These are phyloP conservation scores for Chrysomallon squamiferum DNA, from an alignment of 1,140 invertebrate species.

Conservation along the genomic window DNA sequence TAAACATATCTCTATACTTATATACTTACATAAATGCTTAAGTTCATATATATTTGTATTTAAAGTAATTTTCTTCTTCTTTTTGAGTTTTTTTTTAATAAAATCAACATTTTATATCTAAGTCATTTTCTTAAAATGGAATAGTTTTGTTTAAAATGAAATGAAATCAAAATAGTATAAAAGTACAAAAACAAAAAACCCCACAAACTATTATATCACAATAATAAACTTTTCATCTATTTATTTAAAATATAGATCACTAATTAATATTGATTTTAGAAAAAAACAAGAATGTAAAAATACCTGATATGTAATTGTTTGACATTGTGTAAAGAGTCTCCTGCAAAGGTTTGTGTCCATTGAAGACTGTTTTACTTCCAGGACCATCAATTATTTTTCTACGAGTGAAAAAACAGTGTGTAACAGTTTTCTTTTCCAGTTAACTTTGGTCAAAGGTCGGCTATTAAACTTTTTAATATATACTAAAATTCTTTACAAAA, in stretches of 20 bases:
- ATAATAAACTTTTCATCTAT: no score
- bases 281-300: not conserved
- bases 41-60: not conserved
- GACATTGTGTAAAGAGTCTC: conserved; percentile 30
- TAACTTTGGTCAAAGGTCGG: not conserved
- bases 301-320: conserved; percentile 43
- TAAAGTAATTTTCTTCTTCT: not conserved
- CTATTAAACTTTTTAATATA: not conserved
- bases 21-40: no score
- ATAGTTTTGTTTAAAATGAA: no score
- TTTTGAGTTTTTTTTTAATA: not conserved
- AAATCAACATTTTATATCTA: no score
- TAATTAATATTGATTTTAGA: no score
- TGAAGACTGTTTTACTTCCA: conserved; percentile 37
- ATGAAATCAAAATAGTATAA: no score
- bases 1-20: no score
- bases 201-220: no score
- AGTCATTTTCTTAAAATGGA: no score
- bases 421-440: not conserved
- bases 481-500: not conserved
- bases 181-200: no score
- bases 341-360: conserved; percentile 34
- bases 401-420: not conserved
- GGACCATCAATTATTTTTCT: conserved; percentile 39
- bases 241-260: no score